These are phyloP conservation scores for Craterocephalus amniculus DNA, from an alignment of 2,797 vertebrate genomes.

Conservation along the genomic window DNA sequence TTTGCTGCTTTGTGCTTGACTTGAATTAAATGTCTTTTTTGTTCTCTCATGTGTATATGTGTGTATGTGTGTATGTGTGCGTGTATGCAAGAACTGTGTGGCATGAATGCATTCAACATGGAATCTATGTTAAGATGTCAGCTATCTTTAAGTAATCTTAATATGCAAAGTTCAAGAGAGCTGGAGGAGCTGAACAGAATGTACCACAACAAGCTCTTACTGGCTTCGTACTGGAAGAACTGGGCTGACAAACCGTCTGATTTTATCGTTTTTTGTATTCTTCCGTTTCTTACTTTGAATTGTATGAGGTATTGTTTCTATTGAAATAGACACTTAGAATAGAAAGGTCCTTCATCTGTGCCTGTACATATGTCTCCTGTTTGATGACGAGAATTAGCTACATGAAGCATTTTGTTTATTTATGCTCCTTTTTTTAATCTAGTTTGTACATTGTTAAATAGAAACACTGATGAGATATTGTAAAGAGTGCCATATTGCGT, in stretches of 20 bases:
- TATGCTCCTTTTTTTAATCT: constrained; percentile 97
- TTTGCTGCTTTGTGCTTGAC: constrained; percentile 76
- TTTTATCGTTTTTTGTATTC: constrained; percentile 77
- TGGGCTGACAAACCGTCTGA: constrained; percentile 82
- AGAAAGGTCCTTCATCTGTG: constrained; percentile 55
- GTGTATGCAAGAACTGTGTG: constrained; percentile 11
- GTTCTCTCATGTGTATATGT: constrained; percentile 23
- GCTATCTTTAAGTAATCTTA: constrained; percentile 89
- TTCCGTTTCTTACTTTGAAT: constrained; percentile 54
- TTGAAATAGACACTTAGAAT: constrained; percentile 65
- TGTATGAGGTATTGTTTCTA: constrained; percentile 75
- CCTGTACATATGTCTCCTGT: constrained; percentile 66
- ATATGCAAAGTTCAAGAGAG: constrained; percentile 90
- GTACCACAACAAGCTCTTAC: constrained; percentile 87
- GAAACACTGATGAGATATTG: constrained; percentile 88
- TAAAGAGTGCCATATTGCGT: constrained; percentile 87
- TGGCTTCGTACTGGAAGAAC: constrained; percentile 82
- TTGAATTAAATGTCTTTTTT: constrained; percentile 71
- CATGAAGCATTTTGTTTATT: constrained; percentile 98
- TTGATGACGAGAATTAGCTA: constrained; percentile 90
- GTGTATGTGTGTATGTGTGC: constrained; percentile 11
- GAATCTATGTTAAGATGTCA: constrained; percentile 83
- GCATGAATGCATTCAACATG: constrained; percentile 61
- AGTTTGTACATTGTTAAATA: constrained; percentile 99
- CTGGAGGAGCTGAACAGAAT: constrained; percentile 84